Evolutionary conservation across 2,113 vertebrate species (phyloP), one percentile per base, ranked within the genome.

Genomic region (Eptesicus fuscus): DNA sequence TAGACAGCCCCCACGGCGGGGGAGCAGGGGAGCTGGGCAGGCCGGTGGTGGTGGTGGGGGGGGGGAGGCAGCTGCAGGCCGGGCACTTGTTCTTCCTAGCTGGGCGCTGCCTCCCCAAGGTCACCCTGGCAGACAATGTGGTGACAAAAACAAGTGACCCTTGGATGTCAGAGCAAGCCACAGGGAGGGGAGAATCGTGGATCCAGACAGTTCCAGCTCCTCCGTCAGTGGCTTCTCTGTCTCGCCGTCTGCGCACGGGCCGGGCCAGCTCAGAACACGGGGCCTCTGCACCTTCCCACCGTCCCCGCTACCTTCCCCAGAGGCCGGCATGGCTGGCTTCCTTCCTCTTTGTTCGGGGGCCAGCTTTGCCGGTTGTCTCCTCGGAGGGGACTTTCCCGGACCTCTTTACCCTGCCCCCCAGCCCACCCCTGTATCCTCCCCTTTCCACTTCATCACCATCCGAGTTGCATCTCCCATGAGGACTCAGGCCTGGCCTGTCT

Each of bases 141-240:
- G 67, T 11, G 61, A 35, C 82, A 70, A 32, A 37, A 23, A 73
- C 4, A 0, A 87, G 51, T 1, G 20, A 51, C 56, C 37, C 44
- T 30, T 4, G 1, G 47, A 35, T 3, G 37, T 51, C 88, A 53
- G 49, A 11, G 94, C 14, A 40, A 73, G 83, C 22, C 17, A 51
- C 3, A 2, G 22, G 30, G 22, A 25, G 65, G 23, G 44, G 51
- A 44, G 78, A 16, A 17, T 9, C n/a, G 51, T 4, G 10, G 83
- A 25, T 49, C 40, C 2, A 3, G 74, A 32, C 1, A 11, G 2
- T 12, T 17, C 42, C 0, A 7, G 16, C 51, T 35, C 25, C 25
- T 5, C 1, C 0, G 4, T 6, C 6, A 5, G 67, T 0, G 16
- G n/a, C 7, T 1, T 71, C 40, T 17, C 0, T 0, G 79, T 37